These are phyloP conservation scores for Hermaeophaga mercurialis DNA, from an alignment of 2,888 invertebrate species.

Conservation along the genomic window DNA sequence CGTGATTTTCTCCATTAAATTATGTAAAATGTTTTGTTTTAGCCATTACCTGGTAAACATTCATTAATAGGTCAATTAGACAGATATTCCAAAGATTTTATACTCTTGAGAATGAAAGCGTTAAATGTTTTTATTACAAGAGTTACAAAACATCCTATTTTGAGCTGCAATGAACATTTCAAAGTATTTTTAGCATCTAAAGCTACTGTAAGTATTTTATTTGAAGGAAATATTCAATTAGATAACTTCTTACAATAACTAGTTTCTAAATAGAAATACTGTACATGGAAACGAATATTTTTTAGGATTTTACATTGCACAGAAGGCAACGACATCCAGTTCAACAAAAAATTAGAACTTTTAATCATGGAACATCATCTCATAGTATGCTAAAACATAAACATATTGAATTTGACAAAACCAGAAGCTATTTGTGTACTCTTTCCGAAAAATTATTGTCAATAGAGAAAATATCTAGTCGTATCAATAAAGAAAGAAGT, in stretches of 20 bases:
- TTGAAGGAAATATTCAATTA: neutral
- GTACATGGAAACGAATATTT: slow-evolving; percentile 12
- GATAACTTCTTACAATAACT: neutral
- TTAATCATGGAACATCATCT: slow-evolving; percentile 43
- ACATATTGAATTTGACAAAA: slow-evolving; percentile 67
- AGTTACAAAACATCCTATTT: slow-evolving; percentile 70
- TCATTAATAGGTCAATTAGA: slow-evolving; percentile 70
- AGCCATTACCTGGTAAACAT: slow-evolving; percentile 75
- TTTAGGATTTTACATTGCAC: slow-evolving; percentile 67
- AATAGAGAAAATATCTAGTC: slow-evolving; percentile 67
- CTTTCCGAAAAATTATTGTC: slow-evolving; percentile 67
- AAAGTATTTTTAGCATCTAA: slow-evolving; percentile 70
- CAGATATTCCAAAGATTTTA: slow-evolving; percentile 73
- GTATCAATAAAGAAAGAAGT: slow-evolving; percentile 68
- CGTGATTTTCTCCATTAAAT: no score
- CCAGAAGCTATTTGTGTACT: slow-evolving; percentile 65
- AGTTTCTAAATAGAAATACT: neutral
- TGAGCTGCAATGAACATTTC: slow-evolving; percentile 69
- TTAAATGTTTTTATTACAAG: slow-evolving; percentile 69
- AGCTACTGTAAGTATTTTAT: slow-evolving; percentile 61
- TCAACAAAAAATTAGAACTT: slow-evolving; percentile 58
- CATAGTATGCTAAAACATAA: slow-evolving; percentile 63
- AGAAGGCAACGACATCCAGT: slow-evolving; percentile 63
- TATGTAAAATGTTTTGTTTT: slow-evolving; percentile 44
- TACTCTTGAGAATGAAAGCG: slow-evolving; percentile 68